A percentile compares a stretch with the other conserved stretches of the same genome.
phyloP scores from a whole-genome alignment of 2,888 invertebrate species.

The Plemyria rubiginata region DNA sequence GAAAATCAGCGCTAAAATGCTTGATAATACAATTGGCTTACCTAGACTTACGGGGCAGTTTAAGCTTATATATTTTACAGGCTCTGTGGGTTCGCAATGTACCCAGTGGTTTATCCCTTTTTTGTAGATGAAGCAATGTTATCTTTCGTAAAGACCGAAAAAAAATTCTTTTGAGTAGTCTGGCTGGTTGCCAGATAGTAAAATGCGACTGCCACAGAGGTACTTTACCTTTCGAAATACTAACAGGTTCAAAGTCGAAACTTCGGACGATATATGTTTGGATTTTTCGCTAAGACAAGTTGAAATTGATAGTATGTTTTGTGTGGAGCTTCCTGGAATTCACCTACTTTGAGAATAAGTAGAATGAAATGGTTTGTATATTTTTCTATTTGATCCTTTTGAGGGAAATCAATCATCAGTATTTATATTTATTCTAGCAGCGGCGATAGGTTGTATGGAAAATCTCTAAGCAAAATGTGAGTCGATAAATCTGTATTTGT shows the following conservation, averaged over 20 bases:
- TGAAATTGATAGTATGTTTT: slow-evolving; percentile 33
- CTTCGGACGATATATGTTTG: slow-evolving; percentile 35
- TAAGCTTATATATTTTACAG: no score
- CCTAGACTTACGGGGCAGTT: no score
- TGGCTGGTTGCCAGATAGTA: slow-evolving; percentile 53
- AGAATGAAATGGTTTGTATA: slow-evolving; percentile 1
- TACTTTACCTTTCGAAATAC: slow-evolving; percentile 33
- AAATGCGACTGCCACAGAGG: slow-evolving; percentile 39
- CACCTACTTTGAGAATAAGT: background rate
- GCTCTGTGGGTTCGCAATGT: no score
- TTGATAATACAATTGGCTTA: no score
- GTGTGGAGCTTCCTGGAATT: slow-evolving; percentile 23
- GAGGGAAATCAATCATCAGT: background rate
- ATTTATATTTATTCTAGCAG: no score
- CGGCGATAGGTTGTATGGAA: no score
- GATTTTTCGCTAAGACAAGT: slow-evolving; percentile 33
- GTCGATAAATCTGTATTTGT: no score
- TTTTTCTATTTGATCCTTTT: background rate
- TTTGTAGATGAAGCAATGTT: no score
- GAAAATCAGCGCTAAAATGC: no score
- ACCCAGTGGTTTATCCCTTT: no score
- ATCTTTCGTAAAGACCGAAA: background rate
- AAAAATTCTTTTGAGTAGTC: slow-evolving; percentile 31
- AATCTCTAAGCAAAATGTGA: no score
- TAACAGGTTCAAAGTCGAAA: slow-evolving; percentile 31